Conservation (phyloP, 2,888 invertebrate species). For the Drosophila paranaensis region DNA sequence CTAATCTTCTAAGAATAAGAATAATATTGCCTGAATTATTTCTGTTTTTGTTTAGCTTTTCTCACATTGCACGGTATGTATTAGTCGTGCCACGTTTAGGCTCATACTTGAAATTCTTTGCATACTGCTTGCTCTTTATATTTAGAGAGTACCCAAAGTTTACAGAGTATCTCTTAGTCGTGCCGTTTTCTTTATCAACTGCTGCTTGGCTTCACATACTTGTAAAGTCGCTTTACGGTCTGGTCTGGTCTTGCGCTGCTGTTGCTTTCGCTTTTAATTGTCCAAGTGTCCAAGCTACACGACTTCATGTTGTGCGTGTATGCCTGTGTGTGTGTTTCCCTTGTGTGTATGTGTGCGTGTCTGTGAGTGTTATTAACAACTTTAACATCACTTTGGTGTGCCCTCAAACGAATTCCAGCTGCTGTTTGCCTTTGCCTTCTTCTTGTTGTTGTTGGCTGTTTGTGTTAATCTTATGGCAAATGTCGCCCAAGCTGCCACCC, state of each 20-base stretch:
- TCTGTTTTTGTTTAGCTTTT: too few species aligned
- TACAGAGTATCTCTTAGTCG: conserved; percentile 19
- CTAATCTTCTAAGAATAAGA: too few species aligned
- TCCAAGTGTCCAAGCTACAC: conserved; percentile 41
- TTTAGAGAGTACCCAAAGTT: too few species aligned
- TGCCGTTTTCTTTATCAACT: background rate
- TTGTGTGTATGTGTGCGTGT: conserved; percentile 1
- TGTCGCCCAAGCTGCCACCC: conserved; percentile 22
- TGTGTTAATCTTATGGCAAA: conserved; percentile 52
- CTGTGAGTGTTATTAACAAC: conserved; percentile 67
- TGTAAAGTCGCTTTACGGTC: conserved; percentile 58
- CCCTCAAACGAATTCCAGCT: conserved; percentile 53
- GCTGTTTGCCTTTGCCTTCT: conserved; percentile 23
- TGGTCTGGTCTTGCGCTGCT: conserved; percentile 36
- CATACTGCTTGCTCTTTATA: too few species aligned
- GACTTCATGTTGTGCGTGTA: conserved; percentile 2
- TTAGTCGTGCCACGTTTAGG: background rate
- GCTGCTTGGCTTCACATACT: conserved; percentile 37
- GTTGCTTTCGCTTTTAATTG: conserved; percentile 73
- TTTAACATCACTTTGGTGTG: conserved; percentile 76
- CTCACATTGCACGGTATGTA: conserved; percentile 1
- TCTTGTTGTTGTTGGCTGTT: conserved; percentile 15
- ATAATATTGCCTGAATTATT: too few species aligned
- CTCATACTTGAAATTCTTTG: too few species aligned
- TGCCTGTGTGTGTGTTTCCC: conserved; percentile 11